Conservation (phyloP, 1,140 invertebrate genomes). For the Antheraea mylitta region DNA sequence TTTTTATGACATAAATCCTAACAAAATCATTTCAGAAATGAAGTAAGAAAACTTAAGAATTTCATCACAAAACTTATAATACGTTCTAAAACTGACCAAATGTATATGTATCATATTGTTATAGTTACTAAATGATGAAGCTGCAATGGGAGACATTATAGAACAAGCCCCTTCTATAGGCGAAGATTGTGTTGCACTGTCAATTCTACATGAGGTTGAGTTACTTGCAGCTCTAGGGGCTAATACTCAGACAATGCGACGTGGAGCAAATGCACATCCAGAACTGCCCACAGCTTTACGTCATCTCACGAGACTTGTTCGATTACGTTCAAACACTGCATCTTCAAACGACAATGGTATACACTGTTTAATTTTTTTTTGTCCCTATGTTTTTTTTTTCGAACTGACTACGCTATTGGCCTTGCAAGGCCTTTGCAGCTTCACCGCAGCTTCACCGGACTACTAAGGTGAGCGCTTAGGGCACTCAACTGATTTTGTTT, state of each 20-base stretch:
- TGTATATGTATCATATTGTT: slow-evolving; percentile 12
- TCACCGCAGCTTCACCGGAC: too few species aligned
- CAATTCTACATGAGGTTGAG: slow-evolving; percentile 68
- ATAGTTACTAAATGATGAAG: slow-evolving; percentile 65
- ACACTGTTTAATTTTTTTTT: background rate
- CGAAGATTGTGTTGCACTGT: slow-evolving; percentile 62
- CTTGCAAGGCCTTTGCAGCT: too few species aligned
- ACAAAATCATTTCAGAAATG: too few species aligned
- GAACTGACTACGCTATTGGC: too few species aligned
- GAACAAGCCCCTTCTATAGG: slow-evolving; percentile 56
- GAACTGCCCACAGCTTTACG: slow-evolving; percentile 56
- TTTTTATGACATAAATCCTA: too few species aligned
- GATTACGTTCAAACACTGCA: slow-evolving; percentile 38
- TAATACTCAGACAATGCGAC: slow-evolving; percentile 63
- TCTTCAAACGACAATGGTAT: slow-evolving; percentile 50
- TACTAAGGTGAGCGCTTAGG: too few species aligned
- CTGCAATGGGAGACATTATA: slow-evolving; percentile 63
- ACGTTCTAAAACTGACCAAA: too few species aligned
- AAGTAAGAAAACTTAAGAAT: too few species aligned
- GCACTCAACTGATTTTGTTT: too few species aligned
- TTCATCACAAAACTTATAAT: too few species aligned
- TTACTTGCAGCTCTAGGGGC: slow-evolving; percentile 63
- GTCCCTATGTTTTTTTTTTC: background rate
- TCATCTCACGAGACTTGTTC: slow-evolving; percentile 50
- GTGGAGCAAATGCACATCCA: slow-evolving; percentile 59